Evolutionary conservation across 2,797 vertebrate species (phyloP).

Genomic region (Acanthis flammea): DNA sequence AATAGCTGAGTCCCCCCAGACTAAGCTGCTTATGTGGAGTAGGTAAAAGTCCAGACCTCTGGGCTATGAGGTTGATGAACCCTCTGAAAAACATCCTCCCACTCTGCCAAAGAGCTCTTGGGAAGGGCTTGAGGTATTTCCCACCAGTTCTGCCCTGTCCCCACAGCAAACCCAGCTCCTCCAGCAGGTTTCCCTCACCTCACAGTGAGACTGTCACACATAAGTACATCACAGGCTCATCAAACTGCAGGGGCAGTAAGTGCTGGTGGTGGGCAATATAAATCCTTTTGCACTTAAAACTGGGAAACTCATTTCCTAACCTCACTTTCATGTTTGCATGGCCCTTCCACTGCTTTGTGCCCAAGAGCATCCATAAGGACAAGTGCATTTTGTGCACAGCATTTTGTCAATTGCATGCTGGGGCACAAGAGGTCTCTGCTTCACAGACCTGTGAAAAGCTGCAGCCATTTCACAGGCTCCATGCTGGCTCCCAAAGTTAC

Average conservation of each 20-base stretch:
- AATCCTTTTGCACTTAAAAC: background rate
- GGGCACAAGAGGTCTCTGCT: background rate
- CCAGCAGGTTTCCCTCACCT: rapidly evolving
- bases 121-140: background rate
- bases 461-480: background rate
- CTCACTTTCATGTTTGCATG: background rate
- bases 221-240: background rate
- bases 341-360: background rate
- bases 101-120: background rate
- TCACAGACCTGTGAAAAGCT: background rate
- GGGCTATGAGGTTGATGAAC: background rate
- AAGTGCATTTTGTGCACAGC: background rate
- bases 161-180: background rate
- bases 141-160: background rate
- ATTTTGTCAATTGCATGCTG: rapidly evolving
- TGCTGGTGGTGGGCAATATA: background rate
- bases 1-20: background rate
- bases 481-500: background rate
- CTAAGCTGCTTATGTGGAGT: background rate
- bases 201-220: rapidly evolving
- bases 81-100: background rate
- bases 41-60: background rate
- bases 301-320: background rate
- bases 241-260: background rate
- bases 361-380: background rate